A percentile compares a stretch with the other conserved stretches of the same genome.
These are phyloP conservation scores for Gastrophysa polygoni DNA, from an alignment of 2,888 invertebrate genomes.

Conservation along the genomic window DNA sequence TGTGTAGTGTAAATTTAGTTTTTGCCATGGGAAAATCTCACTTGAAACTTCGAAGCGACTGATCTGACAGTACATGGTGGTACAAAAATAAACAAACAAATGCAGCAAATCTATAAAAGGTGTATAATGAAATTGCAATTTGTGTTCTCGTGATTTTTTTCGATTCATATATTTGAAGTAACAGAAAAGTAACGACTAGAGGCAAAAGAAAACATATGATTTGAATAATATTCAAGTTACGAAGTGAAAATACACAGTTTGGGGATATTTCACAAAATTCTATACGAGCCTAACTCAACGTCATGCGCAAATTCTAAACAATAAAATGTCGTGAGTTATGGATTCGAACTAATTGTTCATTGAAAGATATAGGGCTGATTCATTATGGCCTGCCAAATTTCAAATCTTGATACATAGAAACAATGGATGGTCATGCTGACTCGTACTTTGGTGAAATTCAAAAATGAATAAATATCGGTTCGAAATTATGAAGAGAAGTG, in stretches of 20 bases:
- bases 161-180: conserved; percentile 29
- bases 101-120: conserved; percentile 60
- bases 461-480: no score
- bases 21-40: conserved; percentile 22
- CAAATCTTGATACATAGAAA: no score
- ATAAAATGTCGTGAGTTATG: neutral
- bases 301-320: neutral
- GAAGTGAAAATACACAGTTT: conserved; percentile 53
- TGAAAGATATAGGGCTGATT: neutral
- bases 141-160: conserved; percentile 56
- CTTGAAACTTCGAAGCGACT: conserved; percentile 48
- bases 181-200: conserved; percentile 50
- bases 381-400: no score
- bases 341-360: neutral
- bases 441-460: no score
- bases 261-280: conserved; percentile 26
- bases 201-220: conserved; percentile 45
- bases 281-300: neutral
- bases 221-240: conserved; percentile 33
- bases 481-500: no score
- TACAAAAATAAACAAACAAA: conserved; percentile 45
- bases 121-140: conserved; percentile 56
- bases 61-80: conserved; percentile 50
- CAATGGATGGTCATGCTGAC: no score
- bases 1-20: conserved; percentile 19